Conservation (phyloP, 92 coral and sea anemone species). For the Blastomussa wellsi region DNA sequence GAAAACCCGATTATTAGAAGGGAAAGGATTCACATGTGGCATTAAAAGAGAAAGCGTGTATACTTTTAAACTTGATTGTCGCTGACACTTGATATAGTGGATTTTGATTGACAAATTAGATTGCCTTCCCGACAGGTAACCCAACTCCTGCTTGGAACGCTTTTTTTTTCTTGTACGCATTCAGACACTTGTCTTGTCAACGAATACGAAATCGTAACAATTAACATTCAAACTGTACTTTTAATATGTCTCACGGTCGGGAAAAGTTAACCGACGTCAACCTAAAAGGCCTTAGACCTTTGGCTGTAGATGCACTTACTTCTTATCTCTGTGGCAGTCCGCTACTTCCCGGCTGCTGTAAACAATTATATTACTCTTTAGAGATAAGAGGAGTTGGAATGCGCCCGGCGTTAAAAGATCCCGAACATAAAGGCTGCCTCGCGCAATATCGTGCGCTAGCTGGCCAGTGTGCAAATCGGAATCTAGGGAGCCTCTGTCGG, state of each 20-base stretch:
- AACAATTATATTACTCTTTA: slow-evolving; percentile 66
- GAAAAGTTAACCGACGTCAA: not conserved
- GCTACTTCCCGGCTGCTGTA: slow-evolving; percentile 53
- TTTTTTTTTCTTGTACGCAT: not conserved
- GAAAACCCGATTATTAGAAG: not conserved
- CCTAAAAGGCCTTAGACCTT: not conserved
- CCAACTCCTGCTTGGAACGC: slow-evolving; percentile 1
- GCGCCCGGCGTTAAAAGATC: slow-evolving; percentile 60
- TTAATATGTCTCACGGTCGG: not conserved
- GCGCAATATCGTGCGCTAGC: not conserved
- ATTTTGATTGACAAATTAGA: slow-evolving; percentile 24
- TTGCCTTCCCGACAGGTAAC: not conserved
- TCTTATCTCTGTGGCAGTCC: slow-evolving; percentile 56
- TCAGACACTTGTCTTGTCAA: not conserved
- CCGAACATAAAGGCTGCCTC: not conserved
- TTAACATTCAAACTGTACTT: not conserved
- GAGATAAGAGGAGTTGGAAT: slow-evolving; percentile 65
- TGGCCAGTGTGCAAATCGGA: slow-evolving; percentile 13
- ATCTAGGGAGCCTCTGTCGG: slow-evolving; percentile 7
- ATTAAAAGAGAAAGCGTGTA: not conserved
- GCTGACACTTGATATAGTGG: slow-evolving; percentile 6
- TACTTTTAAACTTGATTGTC: not conserved
- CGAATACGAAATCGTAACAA: not conserved
- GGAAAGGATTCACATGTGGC: not conserved
- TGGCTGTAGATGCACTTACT: not conserved